Conservation (phyloP, 2,113 vertebrate species). For the Oceanites oceanicus region DNA sequence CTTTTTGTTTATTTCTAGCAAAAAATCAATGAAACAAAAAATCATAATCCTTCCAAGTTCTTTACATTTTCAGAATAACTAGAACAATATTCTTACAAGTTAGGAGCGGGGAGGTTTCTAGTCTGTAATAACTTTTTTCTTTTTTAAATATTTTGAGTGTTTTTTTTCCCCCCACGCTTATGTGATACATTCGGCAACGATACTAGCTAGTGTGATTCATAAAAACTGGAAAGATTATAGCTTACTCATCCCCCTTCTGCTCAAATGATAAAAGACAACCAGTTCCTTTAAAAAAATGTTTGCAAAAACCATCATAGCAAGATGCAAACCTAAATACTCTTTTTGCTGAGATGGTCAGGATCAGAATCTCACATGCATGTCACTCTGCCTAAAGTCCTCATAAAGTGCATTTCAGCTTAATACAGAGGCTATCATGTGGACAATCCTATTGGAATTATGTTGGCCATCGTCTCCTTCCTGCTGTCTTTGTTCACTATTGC, state of each 20-base stretch:
- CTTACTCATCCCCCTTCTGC: background rate
- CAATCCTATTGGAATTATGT: background rate
- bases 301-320: background rate
- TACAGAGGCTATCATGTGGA: background rate
- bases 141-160: background rate
- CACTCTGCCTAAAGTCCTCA: background rate
- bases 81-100: background rate
- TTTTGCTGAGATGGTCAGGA: background rate
- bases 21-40: background rate
- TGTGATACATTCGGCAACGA: background rate
- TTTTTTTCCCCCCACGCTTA: background rate
- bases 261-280: background rate
- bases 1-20: background rate
- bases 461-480: background rate
- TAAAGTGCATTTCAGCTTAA: background rate
- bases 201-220: background rate
- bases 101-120: background rate
- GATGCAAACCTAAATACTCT: background rate
- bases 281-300: background rate
- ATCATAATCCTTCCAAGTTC: background rate
- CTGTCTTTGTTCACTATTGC: background rate
- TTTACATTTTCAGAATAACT: background rate
- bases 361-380: fast-evolving
- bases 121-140: background rate
- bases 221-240: background rate